Conservation (phyloP, 2,113 vertebrate species). For the Platanista minor region DNA sequence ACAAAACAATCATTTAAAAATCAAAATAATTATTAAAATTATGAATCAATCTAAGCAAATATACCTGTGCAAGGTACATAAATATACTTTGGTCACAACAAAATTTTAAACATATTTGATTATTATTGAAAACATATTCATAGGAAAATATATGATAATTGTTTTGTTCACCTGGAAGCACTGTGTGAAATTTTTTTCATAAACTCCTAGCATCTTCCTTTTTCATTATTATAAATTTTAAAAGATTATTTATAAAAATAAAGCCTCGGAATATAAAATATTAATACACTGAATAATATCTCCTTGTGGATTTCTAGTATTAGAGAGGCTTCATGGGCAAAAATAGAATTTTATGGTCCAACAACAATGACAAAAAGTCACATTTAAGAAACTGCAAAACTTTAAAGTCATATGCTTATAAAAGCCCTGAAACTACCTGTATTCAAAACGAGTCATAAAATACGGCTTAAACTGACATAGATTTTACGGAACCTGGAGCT, state of each 20-base stretch:
- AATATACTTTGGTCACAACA: background rate
- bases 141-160: background rate
- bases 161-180: background rate
- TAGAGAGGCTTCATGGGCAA: background rate
- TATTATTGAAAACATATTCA: background rate
- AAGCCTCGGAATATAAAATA: background rate
- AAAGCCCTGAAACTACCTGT: background rate
- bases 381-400: background rate
- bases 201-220: background rate
- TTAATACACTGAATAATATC: background rate
- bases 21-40: background rate
- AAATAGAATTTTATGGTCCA: background rate
- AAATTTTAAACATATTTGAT: constrained; percentile 7
- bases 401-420: background rate
- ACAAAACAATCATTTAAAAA: background rate
- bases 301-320: background rate
- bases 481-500: background rate
- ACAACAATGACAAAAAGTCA: background rate
- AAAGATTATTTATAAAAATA: background rate
- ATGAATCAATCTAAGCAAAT: background rate
- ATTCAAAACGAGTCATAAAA: background rate
- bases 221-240: background rate
- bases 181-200: background rate
- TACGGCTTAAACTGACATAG: background rate
- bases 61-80: background rate